phyloP scores from a whole-genome alignment of 2,797 vertebrate species.

The Hipposideros larvatus region DNA sequence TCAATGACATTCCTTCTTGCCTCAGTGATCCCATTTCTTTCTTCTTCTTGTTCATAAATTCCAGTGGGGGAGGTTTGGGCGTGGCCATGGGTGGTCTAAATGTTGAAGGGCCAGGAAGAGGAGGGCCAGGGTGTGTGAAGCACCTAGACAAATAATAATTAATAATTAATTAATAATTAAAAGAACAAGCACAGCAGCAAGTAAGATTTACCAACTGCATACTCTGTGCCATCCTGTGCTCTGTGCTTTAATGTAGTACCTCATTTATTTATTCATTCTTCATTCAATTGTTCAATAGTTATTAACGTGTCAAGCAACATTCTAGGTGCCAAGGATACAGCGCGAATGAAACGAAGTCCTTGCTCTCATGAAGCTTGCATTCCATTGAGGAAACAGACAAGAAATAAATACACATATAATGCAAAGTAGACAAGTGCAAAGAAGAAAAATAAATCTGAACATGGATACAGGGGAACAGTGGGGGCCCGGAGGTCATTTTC shows the following conservation, averaged over 20 bases:
- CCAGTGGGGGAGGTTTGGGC: neutral
- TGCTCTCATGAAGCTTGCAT: neutral
- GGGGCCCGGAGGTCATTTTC: neutral
- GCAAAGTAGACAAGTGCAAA: neutral
- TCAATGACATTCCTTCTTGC: neutral
- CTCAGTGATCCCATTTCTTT: neutral
- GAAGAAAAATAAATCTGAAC: neutral
- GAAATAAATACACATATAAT: neutral
- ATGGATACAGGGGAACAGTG: fast-evolving
- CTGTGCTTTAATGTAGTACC: neutral
- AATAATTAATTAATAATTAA: neutral
- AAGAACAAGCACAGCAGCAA: neutral
- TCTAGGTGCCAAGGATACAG: neutral
- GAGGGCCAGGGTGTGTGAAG: neutral
- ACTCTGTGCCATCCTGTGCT: neutral
- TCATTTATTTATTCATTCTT: neutral
- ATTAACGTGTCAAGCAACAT: neutral
- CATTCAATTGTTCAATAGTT: neutral
- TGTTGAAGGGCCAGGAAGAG: neutral
- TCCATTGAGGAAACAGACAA: neutral
- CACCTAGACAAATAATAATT: neutral
- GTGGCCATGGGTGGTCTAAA: neutral
- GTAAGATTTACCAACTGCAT: neutral
- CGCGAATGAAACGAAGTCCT: neutral
- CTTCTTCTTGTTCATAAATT: neutral